A percentile compares a stretch with the other conserved stretches of the same genome.
phyloP scores from a whole-genome alignment of 2,113 vertebrate genomes.

The Machaerirhynchus nigripectus region DNA sequence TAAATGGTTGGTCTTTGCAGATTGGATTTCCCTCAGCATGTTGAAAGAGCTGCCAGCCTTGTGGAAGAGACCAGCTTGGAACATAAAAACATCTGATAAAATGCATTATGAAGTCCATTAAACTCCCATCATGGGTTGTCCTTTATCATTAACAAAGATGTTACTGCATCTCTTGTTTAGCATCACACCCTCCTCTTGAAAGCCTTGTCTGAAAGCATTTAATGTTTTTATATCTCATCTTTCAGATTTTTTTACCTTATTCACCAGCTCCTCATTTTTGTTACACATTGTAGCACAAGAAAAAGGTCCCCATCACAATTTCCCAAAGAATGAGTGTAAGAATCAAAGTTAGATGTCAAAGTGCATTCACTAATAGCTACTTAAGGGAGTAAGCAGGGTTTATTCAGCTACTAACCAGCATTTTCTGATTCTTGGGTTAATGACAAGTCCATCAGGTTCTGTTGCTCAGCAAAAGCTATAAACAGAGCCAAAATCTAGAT shows the following conservation, averaged over 20 bases:
- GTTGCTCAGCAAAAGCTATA: not conserved
- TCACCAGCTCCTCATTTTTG: not conserved
- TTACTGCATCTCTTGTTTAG: not conserved
- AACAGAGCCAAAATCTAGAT: not conserved
- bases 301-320: not conserved
- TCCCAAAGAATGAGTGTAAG: not conserved
- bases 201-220: not conserved
- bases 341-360: not conserved
- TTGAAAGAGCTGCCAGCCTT: not conserved
- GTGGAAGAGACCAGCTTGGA: not conserved
- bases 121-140: not conserved
- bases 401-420: not conserved
- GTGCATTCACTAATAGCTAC: not conserved
- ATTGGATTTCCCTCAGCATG: not conserved
- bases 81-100: not conserved
- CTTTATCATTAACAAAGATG: not conserved
- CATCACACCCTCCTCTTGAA: not conserved
- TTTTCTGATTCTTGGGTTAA: not conserved
- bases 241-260: not conserved
- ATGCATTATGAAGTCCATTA: not conserved
- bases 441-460: not conserved
- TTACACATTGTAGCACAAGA: not conserved
- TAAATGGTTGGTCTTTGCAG: not conserved
- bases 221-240: not conserved
- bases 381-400: not conserved